Evolutionary conservation across 1,140 invertebrate species (phyloP).

Genomic region (Conus betulinus): DNA sequence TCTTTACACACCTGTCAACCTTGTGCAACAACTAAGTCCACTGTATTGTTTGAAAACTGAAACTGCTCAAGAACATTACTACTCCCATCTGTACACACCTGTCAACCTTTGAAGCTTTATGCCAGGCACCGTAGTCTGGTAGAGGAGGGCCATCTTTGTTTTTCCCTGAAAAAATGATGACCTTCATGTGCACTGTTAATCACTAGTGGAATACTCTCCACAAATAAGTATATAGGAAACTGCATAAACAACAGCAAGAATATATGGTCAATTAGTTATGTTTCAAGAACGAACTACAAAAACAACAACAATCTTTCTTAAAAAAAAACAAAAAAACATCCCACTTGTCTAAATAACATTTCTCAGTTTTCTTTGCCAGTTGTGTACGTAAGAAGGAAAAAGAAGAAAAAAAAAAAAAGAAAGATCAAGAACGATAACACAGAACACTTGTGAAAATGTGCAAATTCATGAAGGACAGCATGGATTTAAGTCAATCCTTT

Average conservation of each 20-base stretch:
- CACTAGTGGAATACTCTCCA: no score
- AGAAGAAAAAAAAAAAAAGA: not conserved
- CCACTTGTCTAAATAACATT: no score
- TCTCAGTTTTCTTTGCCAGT: no score
- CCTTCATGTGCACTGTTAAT: no score
- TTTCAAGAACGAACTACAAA: no score
- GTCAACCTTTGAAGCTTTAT: conserved; percentile 99
- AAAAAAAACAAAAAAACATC: no score
- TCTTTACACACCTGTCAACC: not conserved
- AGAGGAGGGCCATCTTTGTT: conserved; percentile 83
- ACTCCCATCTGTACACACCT: conserved; percentile 77
- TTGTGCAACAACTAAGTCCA: not conserved
- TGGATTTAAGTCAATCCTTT: not conserved
- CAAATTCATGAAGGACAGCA: not conserved
- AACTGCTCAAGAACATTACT: not conserved
- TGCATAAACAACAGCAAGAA: no score
- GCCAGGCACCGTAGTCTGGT: conserved; percentile 95
- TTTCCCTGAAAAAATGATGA: conserved; percentile 79
- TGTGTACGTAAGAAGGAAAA: no score
- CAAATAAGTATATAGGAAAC: no score
- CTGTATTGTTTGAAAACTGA: not conserved
- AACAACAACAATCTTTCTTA: no score
- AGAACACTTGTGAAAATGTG: not conserved
- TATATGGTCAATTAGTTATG: no score
- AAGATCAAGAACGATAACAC: not conserved